Evolutionary conservation across 2,797 vertebrate genomes (phyloP), one percentile per base, ranked within the genome.

Genomic region (Danio albolineatus): DNA sequence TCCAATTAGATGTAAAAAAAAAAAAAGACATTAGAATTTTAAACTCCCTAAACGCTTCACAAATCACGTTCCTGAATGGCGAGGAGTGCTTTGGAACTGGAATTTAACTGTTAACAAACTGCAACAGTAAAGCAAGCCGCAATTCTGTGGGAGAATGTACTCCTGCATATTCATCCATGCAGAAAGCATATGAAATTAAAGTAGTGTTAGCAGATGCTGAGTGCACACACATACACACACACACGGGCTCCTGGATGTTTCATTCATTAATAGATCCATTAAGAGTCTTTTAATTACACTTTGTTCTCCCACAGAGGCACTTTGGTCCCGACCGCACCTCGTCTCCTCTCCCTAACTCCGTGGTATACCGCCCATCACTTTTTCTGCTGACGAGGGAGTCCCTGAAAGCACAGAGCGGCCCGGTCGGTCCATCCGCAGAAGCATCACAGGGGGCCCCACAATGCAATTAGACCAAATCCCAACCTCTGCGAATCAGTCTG

Each of bases 181-280:
- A 53, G 49, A 65, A 77, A 21, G 19, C 46, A 56, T 60, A 64
- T 56, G 16, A 70, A 76, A 64, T 36, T 59, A n/a, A 65, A 77
- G 75, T 46, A 64, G 41, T 62, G 48, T 69, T 65, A 81, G 64
- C 60, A 65, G 59, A 67, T 75, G 75, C 71, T 79, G 60, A 59
- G 17, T 53, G 51, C 49, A 10, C 4, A 59, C 56, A 6, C 64
- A 4, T 21, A 51, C 71, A 12, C 57, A 41, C 49, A 56, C 44
- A 44, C n/a, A 65, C 54, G 28, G 7, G 9, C 49, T 57, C 38
- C 46, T 44, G 65, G 70, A 82, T 73, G 78, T 72, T 80, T 64
- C 64, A 66, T 75, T 91, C 87, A 89, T 93, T 91, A 91, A 86
- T 82, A 89, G 75, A 84, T 90, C 81, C 89, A 92, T 92, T 91